Percentiles rank a stretch among this genome's conserved stretches.
phyloP scores from a whole-genome alignment of 2,113 vertebrate genomes.

The Crotalus viridis region DNA sequence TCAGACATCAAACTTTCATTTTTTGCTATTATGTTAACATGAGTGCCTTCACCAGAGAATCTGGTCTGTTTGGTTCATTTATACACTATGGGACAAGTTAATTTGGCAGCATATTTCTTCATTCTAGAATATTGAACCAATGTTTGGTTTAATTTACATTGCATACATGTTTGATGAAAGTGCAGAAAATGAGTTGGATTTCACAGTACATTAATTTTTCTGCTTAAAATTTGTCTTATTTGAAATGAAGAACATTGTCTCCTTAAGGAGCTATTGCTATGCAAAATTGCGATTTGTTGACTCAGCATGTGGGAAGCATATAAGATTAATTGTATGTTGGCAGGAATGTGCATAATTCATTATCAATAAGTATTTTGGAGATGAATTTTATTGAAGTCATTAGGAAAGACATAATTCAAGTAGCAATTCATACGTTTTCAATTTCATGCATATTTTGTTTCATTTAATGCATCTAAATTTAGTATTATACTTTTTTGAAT shows the following conservation, averaged over 20 bases:
- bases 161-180: neutral
- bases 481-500: neutral
- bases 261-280: neutral
- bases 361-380: neutral
- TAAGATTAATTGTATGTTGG: neutral
- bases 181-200: neutral
- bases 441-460: neutral
- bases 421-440: neutral
- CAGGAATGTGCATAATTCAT: neutral
- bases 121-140: neutral
- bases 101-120: neutral
- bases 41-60: neutral
- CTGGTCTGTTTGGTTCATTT: neutral
- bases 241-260: neutral
- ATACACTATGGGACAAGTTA: neutral
- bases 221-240: neutral
- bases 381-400: neutral
- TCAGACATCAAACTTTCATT: neutral
- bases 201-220: neutral
- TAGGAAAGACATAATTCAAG: neutral
- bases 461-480: neutral
- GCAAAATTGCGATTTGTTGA: neutral
- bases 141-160: neutral
- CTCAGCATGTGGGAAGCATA: neutral
- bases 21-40: neutral